Evolutionary conservation across 2,113 vertebrate species (phyloP), one percentile per base, ranked within the genome.

Genomic region (Raja brachyura): DNA sequence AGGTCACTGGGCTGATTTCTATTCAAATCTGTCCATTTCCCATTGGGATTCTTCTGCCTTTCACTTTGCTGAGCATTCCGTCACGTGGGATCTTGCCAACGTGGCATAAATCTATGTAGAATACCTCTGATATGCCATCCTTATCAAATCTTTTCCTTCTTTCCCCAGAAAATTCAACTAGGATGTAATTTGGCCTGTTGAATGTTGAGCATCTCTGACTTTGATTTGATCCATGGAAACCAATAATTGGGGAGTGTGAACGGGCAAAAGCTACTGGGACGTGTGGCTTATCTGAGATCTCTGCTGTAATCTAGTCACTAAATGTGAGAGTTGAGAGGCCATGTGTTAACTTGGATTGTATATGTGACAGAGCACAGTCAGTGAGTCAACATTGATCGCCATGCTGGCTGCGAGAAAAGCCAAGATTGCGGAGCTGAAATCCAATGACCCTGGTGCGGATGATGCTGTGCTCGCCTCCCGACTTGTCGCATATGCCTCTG

Each of bases 311-410:
- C 10, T n/a, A 22, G 54, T 86, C 28, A n/a, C 74, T n/a, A n/a
- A 48, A 73, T 48, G 18, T 39, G 18, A 73, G 22, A 39, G 31
- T 14, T 1, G 11, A 74, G 11, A 54, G 20, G 22, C 9, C n/a
- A 31, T 25, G 13, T 70, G 22, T 39, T 93, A 10, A 75, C 90
- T 48, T 9, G 9, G 93, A 48, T 76, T 33, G 77, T 93, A 76
- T 94, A 10, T 93, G 83, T 20, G 94, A 39, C 94, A 99, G 98
- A 97, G 97, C 94, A 98, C 98, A 0, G 98, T 99, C 93, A 99
- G 99, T 0, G 98, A 99, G 94, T 97, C 98, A 9, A 99, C 98
- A 0, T 94, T 99, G 93, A 96, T 99, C 0, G 97, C 98, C 56
- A 95, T 99, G 88, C 95, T 99, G 66, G 98, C 98, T 56, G 98